Evolutionary conservation across 37 sponge, comb jelly and placozoan species (phyloP).

Genomic region (Mnemiopsis leidyi): DNA sequence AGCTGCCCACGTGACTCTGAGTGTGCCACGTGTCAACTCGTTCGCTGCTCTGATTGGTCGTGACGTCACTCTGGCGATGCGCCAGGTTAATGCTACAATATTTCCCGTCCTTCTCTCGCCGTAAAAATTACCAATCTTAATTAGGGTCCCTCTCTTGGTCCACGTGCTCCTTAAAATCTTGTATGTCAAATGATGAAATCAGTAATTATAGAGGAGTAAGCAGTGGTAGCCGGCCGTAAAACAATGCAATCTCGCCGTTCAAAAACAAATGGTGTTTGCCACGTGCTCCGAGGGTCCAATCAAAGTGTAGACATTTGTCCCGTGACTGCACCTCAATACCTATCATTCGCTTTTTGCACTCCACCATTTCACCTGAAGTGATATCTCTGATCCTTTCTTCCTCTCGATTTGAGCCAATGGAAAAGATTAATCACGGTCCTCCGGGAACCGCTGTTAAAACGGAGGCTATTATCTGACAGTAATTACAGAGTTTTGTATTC

Average conservation of each 20-base stretch:
- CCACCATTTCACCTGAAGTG: not conserved
- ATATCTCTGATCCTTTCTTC: not conserved
- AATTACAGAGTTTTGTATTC: not conserved
- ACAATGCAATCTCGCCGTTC: not conserved
- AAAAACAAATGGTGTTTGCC: not conserved
- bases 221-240: not conserved
- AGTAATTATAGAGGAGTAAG: not conserved
- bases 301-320: not conserved
- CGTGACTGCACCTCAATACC: not conserved
- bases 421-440: not conserved
- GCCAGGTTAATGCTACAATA: constrained; percentile 49
- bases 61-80: not conserved
- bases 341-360: not conserved
- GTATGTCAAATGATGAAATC: constrained; percentile 11
- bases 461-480: not conserved
- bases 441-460: not conserved
- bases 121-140: constrained; percentile 12
- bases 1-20: not conserved
- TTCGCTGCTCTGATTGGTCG: not conserved
- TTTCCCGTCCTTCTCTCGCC: not conserved
- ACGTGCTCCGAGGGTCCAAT: not conserved
- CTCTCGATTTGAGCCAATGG: not conserved
- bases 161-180: not conserved
- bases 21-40: not conserved
- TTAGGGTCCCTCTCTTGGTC: not conserved